phyloP scores from a whole-genome alignment of 2,113 vertebrate genomes.

The Prinia subflava region DNA sequence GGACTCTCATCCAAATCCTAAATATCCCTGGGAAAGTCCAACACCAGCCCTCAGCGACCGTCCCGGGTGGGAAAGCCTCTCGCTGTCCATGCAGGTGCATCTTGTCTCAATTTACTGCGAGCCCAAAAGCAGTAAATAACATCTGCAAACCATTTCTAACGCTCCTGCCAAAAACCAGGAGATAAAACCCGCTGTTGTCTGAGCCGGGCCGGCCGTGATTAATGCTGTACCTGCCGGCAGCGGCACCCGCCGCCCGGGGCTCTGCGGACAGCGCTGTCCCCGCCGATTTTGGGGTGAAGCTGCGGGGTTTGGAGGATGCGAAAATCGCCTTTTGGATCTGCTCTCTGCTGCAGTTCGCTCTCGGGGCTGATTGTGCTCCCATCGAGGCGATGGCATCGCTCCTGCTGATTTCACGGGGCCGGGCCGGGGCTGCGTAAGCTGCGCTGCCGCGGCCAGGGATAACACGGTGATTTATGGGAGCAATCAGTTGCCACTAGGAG shows the following conservation, averaged over 20 bases:
- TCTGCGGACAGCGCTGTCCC: neutral
- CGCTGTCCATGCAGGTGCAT: slow-evolving; percentile 34
- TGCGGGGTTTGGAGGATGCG: accelerated
- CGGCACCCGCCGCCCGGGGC: accelerated
- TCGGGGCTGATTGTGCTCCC: neutral
- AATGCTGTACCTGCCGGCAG: slow-evolving; percentile 21
- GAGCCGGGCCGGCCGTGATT: neutral
- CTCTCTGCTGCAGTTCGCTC: neutral
- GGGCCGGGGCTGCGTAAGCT: neutral
- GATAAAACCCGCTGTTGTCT: slow-evolving; percentile 21
- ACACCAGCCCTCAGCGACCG: neutral
- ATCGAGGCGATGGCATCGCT: slow-evolving; percentile 13
- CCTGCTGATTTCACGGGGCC: slow-evolving; percentile 32
- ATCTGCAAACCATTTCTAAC: slow-evolving; percentile 55
- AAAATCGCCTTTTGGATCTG: neutral
- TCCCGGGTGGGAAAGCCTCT: slow-evolving; percentile 1
- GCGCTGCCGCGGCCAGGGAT: slow-evolving; percentile 40
- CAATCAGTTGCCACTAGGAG: slow-evolving; percentile 53
- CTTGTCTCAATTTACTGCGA: slow-evolving; percentile 43
- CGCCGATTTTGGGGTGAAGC: neutral
- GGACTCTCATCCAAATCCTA: neutral
- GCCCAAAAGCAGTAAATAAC: slow-evolving; percentile 61
- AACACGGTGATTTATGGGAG: slow-evolving; percentile 57
- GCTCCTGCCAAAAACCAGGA: slow-evolving; percentile 8
- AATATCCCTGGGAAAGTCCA: slow-evolving; percentile 10